A percentile compares a stretch with the other conserved stretches of the same genome.
phyloP scores from a whole-genome alignment of 92 coral and sea anemone genomes.

The Porites cylindrica region DNA sequence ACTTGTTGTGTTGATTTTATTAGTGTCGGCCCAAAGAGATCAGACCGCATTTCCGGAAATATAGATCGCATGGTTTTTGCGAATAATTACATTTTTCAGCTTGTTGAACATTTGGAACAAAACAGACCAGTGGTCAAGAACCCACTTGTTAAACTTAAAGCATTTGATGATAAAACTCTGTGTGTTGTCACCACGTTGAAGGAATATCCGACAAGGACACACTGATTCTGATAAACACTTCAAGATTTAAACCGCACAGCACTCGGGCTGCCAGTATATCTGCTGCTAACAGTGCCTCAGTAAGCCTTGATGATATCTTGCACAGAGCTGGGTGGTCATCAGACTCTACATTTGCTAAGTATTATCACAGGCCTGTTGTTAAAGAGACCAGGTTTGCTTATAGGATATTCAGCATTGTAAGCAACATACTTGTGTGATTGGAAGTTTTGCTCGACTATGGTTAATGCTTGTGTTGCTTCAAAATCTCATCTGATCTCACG shows the following conservation, averaged over 20 bases:
- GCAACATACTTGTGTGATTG: background rate
- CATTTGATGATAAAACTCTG: too few species aligned
- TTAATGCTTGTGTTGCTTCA: background rate
- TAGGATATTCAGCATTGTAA: constrained; percentile 22
- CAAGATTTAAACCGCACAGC: constrained; percentile 45
- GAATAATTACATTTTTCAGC: constrained; percentile 25
- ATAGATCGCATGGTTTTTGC: constrained; percentile 34
- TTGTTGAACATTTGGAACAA: constrained; percentile 9
- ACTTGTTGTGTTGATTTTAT: constrained; percentile 32
- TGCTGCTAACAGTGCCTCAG: constrained; percentile 46
- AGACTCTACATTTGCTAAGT: constrained; percentile 19
- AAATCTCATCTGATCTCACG: constrained; percentile 9
- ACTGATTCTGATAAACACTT: background rate
- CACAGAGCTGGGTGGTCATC: constrained; percentile 53
- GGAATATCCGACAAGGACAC: constrained; percentile 31
- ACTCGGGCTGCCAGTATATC: constrained; percentile 55
- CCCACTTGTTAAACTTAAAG: too few species aligned
- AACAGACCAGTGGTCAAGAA: too few species aligned
- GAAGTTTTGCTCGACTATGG: background rate
- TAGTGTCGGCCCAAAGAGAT: constrained; percentile 56
- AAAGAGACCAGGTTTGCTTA: constrained; percentile 1
- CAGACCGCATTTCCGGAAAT: constrained; percentile 46
- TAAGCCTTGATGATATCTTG: background rate
- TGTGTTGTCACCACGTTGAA: constrained; percentile 38
- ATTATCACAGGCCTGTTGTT: constrained; percentile 23